A percentile compares a stretch with the other conserved stretches of the same genome.
Conservation (phyloP, 2,797 vertebrate species). For the Graptemys geographica region DNA sequence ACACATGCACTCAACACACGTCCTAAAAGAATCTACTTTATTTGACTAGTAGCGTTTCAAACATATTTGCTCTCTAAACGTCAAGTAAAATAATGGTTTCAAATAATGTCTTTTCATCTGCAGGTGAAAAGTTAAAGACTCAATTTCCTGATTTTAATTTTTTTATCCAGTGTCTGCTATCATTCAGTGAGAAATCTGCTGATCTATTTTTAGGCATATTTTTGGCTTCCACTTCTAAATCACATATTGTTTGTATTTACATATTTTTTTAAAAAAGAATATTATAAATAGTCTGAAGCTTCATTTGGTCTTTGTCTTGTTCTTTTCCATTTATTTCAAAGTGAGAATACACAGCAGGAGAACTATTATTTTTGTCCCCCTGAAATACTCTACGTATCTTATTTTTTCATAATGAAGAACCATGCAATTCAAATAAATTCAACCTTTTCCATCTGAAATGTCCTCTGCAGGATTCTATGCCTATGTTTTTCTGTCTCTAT, state of each 20-base stretch:
- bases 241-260: slow-evolving; percentile 74
- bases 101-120: background rate
- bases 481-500: slow-evolving; percentile 52
- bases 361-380: slow-evolving; percentile 65
- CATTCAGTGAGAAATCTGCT: slow-evolving; percentile 58
- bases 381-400: slow-evolving; percentile 45
- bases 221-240: slow-evolving; percentile 59
- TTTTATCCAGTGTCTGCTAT: slow-evolving; percentile 30
- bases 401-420: slow-evolving; percentile 18
- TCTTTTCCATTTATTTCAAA: slow-evolving; percentile 73
- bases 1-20: background rate
- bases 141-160: slow-evolving; percentile 32
- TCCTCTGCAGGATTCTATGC: slow-evolving; percentile 33
- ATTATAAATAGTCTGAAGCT: slow-evolving; percentile 64
- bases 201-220: slow-evolving; percentile 52
- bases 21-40: background rate
- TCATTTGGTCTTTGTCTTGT: slow-evolving; percentile 62
- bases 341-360: slow-evolving; percentile 60
- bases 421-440: slow-evolving; percentile 52
- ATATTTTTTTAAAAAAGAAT: slow-evolving; percentile 53
- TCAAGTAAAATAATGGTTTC: background rate
- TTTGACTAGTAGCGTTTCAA: background rate
- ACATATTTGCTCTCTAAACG: background rate
- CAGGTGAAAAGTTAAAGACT: slow-evolving; percentile 36
- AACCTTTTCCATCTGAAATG: slow-evolving; percentile 64